phyloP scores from a whole-genome alignment of 2,113 vertebrate species.

The Muntiacus reevesi region DNA sequence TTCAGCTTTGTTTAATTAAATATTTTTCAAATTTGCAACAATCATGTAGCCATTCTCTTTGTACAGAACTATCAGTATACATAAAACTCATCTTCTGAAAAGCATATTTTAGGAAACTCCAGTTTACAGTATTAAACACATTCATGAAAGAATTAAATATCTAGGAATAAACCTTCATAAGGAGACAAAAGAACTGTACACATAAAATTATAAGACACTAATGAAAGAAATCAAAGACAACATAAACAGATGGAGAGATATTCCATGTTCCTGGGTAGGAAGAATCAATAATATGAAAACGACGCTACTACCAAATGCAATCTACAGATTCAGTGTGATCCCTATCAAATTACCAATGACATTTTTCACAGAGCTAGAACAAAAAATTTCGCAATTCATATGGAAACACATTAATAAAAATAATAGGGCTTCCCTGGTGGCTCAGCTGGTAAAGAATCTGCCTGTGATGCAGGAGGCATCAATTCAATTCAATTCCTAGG shows the following conservation, averaged over 20 bases:
- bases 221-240: background rate
- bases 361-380: background rate
- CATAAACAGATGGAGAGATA: background rate
- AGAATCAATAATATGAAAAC: background rate
- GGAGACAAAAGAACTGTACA: background rate
- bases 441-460: background rate
- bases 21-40: background rate
- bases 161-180: background rate
- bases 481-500: background rate
- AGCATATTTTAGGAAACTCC: background rate
- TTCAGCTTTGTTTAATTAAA: background rate
- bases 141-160: background rate
- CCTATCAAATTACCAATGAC: background rate
- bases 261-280: background rate
- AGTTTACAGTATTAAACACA: background rate
- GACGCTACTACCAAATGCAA: background rate
- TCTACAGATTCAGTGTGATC: background rate
- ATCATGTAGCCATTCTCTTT: background rate
- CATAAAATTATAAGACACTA: background rate
- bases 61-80: background rate
- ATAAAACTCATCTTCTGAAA: background rate
- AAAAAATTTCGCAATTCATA: background rate
- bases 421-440: background rate
- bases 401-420: background rate
- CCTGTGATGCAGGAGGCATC: background rate